These are phyloP conservation scores for Serripes groenlandicus DNA, from an alignment of 2,888 invertebrate genomes.

Conservation along the genomic window DNA sequence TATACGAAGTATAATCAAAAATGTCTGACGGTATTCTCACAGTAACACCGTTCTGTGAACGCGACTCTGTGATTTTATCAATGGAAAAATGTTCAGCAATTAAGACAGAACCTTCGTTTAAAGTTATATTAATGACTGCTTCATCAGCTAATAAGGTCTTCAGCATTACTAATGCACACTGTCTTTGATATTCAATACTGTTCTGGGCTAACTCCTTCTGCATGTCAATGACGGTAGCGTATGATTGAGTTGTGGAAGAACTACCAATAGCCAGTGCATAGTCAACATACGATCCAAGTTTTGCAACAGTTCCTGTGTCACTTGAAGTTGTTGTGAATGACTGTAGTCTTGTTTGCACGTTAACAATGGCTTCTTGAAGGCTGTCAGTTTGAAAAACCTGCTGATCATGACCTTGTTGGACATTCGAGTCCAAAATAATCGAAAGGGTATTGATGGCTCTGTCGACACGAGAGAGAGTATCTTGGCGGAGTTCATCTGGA, in stretches of 20 bases:
- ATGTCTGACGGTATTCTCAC: constrained; percentile 22
- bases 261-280: constrained; percentile 58
- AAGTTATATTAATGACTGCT: constrained; percentile 33
- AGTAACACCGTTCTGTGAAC: constrained; percentile 16
- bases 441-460: not conserved
- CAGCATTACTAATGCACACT: constrained; percentile 66
- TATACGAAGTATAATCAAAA: constrained; percentile 33
- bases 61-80: not conserved
- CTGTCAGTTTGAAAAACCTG: constrained; percentile 65
- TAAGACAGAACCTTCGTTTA: constrained; percentile 22
- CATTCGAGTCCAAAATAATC: constrained; percentile 47
- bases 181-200: constrained; percentile 59
- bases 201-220: constrained; percentile 59
- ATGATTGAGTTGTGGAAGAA: constrained; percentile 23
- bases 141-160: constrained; percentile 70
- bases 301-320: constrained; percentile 41
- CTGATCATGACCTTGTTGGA: constrained; percentile 65
- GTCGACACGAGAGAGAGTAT: constrained; percentile 44
- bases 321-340: constrained; percentile 43
- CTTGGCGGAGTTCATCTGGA: constrained; percentile 67
- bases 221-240: constrained; percentile 51
- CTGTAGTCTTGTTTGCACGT: constrained; percentile 70
- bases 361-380: constrained; percentile 64
- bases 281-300: constrained; percentile 37
- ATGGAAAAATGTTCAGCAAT: constrained; percentile 8